Conservation (phyloP, 2,888 invertebrate species). For the Arge pagana region DNA sequence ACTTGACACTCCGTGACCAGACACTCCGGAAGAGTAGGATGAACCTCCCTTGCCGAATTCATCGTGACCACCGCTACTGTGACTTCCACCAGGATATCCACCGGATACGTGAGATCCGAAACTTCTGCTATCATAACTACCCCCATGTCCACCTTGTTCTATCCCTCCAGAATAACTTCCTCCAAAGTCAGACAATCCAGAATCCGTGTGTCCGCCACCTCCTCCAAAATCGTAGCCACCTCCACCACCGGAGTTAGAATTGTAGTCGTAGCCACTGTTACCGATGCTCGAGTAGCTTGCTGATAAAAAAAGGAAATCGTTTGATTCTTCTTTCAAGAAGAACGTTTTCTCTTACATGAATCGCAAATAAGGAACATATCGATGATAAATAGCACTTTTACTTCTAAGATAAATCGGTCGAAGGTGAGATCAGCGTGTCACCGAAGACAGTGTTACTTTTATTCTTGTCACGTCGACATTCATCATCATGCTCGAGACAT, state of each 20-base stretch:
- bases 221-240: constrained; percentile 20
- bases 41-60: constrained; percentile 3
- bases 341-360: too few relatives aligned
- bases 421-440: constrained; percentile 3
- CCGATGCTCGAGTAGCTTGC: constrained; percentile 36
- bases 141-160: constrained; percentile 25
- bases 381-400: background rate
- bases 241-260: constrained; percentile 8
- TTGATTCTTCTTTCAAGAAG: background rate
- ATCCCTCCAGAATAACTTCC: constrained; percentile 16
- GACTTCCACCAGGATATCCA: constrained; percentile 32
- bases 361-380: too few relatives aligned
- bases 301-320: background rate
- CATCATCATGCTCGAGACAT: too few relatives aligned
- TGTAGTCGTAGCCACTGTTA: constrained; percentile 36
- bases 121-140: constrained; percentile 13
- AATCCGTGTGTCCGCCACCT: constrained; percentile 10
- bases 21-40: background rate
- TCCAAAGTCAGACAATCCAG: constrained; percentile 19
- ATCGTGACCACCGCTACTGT: constrained; percentile 30
- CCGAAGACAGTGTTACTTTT: too few relatives aligned
- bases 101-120: constrained; percentile 31
- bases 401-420: background rate
- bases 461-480: too few relatives aligned
- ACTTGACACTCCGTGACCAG: constrained; percentile 32